Percentiles rank a stretch among this genome's conserved stretches.
Evolutionary conservation across 1,140 invertebrate genomes (phyloP).

Genomic region (Drosophila teissieri): DNA sequence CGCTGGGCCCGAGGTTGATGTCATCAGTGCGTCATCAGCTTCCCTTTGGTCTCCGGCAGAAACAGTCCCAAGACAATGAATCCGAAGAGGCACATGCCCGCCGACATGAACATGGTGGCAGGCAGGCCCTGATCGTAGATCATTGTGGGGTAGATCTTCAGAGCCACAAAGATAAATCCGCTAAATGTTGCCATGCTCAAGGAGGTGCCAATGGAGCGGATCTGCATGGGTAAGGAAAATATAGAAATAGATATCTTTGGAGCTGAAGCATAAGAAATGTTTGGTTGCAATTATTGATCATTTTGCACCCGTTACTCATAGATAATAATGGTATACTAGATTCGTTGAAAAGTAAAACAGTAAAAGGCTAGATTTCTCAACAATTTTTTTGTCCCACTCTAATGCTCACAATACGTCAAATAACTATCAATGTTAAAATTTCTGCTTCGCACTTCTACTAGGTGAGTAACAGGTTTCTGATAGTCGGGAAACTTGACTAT

Average conservation of each 20-base stretch:
- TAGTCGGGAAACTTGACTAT: no score
- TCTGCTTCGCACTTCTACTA: no score
- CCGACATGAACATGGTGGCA: slow-evolving; percentile 69
- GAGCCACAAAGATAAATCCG: slow-evolving; percentile 62
- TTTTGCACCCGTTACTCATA: no score
- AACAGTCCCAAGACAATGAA: slow-evolving; percentile 66
- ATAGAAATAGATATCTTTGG: not conserved
- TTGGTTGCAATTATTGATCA: not conserved
- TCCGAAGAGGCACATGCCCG: slow-evolving; percentile 57
- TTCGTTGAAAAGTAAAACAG: no score
- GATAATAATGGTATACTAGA: no score
- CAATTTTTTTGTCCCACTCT: no score
- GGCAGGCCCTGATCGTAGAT: slow-evolving; percentile 59
- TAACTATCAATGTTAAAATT: no score
- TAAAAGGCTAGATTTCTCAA: no score
- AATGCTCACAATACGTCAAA: no score
- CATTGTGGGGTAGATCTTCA: slow-evolving; percentile 72
- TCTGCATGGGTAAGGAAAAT: slow-evolving; percentile 27
- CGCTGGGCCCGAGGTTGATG: slow-evolving; percentile 32
- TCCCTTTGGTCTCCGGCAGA: slow-evolving; percentile 77
- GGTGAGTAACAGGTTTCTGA: no score
- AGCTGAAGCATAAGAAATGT: no score
- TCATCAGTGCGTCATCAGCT: slow-evolving; percentile 65
- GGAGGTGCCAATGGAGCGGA: slow-evolving; percentile 70
- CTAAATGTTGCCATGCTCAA: slow-evolving; percentile 72